These are phyloP conservation scores for Arctocebus calabarensis DNA, from an alignment of 2,797 vertebrate genomes.

Conservation along the genomic window DNA sequence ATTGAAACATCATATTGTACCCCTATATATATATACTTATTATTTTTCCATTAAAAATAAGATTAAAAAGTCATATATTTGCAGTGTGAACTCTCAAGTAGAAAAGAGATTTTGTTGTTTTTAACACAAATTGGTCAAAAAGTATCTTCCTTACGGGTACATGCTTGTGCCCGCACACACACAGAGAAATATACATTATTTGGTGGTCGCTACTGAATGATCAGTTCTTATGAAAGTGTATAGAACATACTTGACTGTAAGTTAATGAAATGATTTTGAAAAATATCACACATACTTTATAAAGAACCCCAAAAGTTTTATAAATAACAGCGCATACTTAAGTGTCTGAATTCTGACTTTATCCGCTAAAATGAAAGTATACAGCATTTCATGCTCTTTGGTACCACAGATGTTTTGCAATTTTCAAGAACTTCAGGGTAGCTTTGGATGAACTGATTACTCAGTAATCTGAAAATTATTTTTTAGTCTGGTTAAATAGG, in stretches of 20 bases:
- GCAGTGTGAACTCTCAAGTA: background rate
- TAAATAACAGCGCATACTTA: background rate
- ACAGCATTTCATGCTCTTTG: background rate
- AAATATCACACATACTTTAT: background rate
- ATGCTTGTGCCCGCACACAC: background rate
- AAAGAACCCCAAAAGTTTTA: background rate
- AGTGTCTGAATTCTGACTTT: background rate
- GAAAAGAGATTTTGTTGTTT: background rate
- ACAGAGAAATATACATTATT: background rate
- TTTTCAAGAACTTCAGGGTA: background rate
- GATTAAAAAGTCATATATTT: background rate
- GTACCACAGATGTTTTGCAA: background rate
- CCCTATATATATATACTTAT: background rate
- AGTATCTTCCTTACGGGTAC: background rate
- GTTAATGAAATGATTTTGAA: background rate
- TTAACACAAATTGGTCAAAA: constrained; percentile 2
- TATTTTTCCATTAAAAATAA: background rate
- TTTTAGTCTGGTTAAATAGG: background rate
- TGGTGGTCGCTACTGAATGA: background rate
- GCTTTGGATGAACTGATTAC: background rate
- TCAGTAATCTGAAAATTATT: constrained; percentile 38
- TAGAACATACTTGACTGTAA: background rate
- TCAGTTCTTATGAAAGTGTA: constrained; percentile 5
- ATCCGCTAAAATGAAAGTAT: background rate
- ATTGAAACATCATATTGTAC: background rate